Base-by-base conservation (phyloP, 2,113 vertebrate species). In the Taxidea taxus region DNA sequence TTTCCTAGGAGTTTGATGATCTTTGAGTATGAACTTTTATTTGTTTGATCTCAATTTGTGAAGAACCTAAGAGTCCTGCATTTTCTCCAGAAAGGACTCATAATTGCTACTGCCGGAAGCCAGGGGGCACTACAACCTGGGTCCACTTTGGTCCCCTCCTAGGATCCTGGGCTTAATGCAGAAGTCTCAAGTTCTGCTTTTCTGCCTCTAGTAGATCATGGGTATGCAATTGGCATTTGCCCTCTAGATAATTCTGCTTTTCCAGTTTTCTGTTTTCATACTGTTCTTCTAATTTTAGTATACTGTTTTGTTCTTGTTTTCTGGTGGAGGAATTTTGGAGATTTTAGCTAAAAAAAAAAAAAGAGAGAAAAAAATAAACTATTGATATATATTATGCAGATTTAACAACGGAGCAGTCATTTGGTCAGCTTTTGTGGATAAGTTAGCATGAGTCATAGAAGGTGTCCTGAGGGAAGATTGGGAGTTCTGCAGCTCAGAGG, bases 41-140 rank as follows among this genome's bases (percentile, higher is more conserved):
- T 96, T 80, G 34, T 54, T 93, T 74, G 15, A 44, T 94, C 44
- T 70, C 62, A 56, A 54, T 64, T 72, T 54, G 54, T 62, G 42
- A 86, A 37, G 90, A 81, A 42, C 4, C 4, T 42, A 66, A 23
- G 37, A 78, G 51, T 7, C 39, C 4, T 47, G 15, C 18, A 5
- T 31, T 77, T 87, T 83, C 27, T 39, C 47, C 49, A 12, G 39
- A 64, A 82, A 97, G 21, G 31, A 82, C 85, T 92, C 97, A 84
- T 72, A 95, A 62, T 90, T 96, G 74, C 82, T 74, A 74, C 20
- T 75, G 15, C 86, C 54, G 37, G 49, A 58, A 44, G 90, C 83
- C 54, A 97, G 93, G 93, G 89, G 93, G 86, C 80, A 54, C 96
- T 80, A 77, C 83, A 93, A 93, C 34, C 42, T 81, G 78, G 68